Conservation (phyloP, 2,113 vertebrate species). For the Gallinago undulata region DNA sequence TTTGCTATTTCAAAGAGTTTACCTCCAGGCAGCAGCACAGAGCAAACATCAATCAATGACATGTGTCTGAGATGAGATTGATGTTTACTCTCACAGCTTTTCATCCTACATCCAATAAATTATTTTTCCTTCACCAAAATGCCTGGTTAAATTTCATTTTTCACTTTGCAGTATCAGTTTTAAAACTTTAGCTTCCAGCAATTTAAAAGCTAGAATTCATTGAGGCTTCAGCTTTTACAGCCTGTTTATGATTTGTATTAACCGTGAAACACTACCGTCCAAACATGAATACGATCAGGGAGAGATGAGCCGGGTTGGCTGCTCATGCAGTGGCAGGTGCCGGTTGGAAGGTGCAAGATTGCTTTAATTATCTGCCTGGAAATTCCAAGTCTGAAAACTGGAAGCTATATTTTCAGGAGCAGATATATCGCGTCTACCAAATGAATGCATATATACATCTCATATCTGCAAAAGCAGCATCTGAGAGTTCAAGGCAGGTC, state of each 20-base stretch:
- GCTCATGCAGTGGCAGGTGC: not conserved
- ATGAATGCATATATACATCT: not conserved
- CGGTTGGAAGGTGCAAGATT: not conserved
- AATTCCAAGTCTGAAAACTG: not conserved
- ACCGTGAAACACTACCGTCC: not conserved
- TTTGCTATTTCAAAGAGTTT: constrained; percentile 71
- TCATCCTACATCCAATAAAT: constrained; percentile 70
- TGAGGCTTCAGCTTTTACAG: constrained; percentile 23
- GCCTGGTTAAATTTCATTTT: constrained; percentile 76
- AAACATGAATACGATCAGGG: not conserved
- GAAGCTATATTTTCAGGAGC: not conserved
- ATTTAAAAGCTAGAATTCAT: constrained; percentile 57
- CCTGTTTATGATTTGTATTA: constrained; percentile 62
- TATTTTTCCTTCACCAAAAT: constrained; percentile 73
- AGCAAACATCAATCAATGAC: constrained; percentile 72
- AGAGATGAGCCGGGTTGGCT: not conserved
- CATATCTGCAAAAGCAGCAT: not conserved
- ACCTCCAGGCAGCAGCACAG: constrained; percentile 58
- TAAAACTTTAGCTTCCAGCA: constrained; percentile 68
- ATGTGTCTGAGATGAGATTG: constrained; percentile 62
- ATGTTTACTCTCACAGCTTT: constrained; percentile 71
- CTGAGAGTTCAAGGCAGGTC: rapidly evolving
- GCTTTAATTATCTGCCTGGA: constrained; percentile 30
- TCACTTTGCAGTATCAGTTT: constrained; percentile 69
- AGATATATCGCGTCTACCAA: not conserved